Percentiles rank a stretch among this genome's conserved stretches.
Evolutionary conservation across 2,113 vertebrate species (phyloP).

Genomic region (Gymnorhina tibicen): DNA sequence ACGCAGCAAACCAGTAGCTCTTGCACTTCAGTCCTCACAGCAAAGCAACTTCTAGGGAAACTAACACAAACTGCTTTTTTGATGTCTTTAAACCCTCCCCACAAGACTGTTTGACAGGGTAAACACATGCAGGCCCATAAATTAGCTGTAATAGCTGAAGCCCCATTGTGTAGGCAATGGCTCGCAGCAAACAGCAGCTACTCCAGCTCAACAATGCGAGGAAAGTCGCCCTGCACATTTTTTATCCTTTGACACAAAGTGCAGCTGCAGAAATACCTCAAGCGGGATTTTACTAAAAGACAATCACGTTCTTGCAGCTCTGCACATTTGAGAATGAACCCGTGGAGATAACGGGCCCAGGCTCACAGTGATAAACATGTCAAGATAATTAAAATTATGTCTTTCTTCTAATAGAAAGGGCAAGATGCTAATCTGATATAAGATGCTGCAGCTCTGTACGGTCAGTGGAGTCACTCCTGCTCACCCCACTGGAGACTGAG

Average conservation of each 20-base stretch:
- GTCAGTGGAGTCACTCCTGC: neutral
- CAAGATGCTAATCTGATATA: slow-evolving; percentile 2
- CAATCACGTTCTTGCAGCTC: neutral
- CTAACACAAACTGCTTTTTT: neutral
- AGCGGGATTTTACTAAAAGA: neutral
- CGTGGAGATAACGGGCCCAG: neutral
- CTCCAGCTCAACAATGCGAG: neutral
- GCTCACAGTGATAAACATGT: slow-evolving; percentile 40
- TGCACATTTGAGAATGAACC: neutral
- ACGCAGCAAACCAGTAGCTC: neutral
- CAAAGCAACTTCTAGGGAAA: neutral
- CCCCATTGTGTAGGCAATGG: slow-evolving; percentile 42
- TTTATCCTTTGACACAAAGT: slow-evolving; percentile 38
- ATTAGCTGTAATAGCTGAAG: slow-evolving; percentile 31
- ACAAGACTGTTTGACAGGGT: slow-evolving; percentile 13
- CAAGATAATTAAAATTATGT: slow-evolving; percentile 44
- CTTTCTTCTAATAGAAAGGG: slow-evolving; percentile 26
- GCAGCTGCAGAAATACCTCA: slow-evolving; percentile 59
- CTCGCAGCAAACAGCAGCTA: slow-evolving; percentile 21
- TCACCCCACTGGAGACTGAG: neutral
- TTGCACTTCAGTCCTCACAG: rapidly evolving
- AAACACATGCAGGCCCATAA: slow-evolving; percentile 31
- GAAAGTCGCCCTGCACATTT: slow-evolving; percentile 38
- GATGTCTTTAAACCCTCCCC: slow-evolving; percentile 14
- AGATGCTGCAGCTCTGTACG: neutral